phyloP scores from a whole-genome alignment of 1,140 invertebrate genomes.

The Brachionus angularis region DNA sequence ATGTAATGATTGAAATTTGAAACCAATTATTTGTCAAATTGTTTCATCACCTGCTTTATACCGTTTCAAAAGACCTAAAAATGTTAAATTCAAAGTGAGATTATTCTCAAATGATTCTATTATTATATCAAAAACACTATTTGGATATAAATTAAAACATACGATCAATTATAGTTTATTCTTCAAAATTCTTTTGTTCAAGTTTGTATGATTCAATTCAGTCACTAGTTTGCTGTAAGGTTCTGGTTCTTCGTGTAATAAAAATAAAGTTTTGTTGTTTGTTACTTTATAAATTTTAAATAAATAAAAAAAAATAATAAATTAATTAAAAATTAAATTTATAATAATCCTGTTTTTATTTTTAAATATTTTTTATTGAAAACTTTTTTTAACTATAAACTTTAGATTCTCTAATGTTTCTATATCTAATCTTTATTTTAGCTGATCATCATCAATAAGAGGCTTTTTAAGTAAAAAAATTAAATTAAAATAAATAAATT shows the following conservation, averaged over 20 bases:
- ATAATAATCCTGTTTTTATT: conserved; percentile 95
- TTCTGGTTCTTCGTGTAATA: conserved; percentile 96
- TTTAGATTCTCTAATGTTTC: conserved; percentile 30
- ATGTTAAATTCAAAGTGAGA: conserved; percentile 61
- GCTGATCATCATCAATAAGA: conserved; percentile 1
- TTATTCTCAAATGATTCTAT: conserved; percentile 88
- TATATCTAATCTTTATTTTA: conserved; percentile 33
- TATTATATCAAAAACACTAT: conserved; percentile 90
- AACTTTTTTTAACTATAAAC: conserved; percentile 50
- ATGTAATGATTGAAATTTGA: conserved; percentile 80
- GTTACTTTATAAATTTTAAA: conserved; percentile 68
- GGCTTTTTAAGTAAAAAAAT: conserved; percentile 1
- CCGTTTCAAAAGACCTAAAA: conserved; percentile 74
- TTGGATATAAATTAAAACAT: conserved; percentile 97
- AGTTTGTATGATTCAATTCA: conserved; percentile 77
- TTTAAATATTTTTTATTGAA: conserved; percentile 95
- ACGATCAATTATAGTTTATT: conserved; percentile 60
- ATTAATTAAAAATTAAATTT: conserved; percentile 61
- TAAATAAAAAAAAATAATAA: background rate
- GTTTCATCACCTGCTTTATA: conserved; percentile 73
- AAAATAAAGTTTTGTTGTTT: conserved; percentile 98
- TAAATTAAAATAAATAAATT: too few relatives aligned
- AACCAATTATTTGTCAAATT: conserved; percentile 85
- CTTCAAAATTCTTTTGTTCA: conserved; percentile 48
- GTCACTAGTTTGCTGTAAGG: conserved; percentile 94